phyloP scores from a whole-genome alignment of 2,888 invertebrate species.

The Oasisia sp. region DNA sequence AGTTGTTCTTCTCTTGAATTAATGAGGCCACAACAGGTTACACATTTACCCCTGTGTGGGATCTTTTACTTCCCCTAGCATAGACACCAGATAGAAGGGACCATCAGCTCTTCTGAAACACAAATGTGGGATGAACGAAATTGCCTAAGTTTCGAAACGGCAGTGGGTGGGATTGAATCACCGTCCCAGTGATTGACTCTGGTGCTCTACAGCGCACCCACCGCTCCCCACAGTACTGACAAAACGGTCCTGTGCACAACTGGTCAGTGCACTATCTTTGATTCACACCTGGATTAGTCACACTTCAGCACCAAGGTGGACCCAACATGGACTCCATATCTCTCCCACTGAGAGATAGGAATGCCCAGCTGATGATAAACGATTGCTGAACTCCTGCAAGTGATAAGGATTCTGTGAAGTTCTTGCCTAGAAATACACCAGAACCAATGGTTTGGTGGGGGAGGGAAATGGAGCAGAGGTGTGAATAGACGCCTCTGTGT shows the following conservation, averaged over 20 bases:
- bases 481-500: background rate
- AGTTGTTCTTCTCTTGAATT: too few species aligned
- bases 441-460: background rate
- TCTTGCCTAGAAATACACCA: background rate
- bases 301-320: background rate
- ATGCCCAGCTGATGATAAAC: background rate
- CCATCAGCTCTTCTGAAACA: too few species aligned
- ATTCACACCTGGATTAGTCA: background rate
- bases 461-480: background rate
- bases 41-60: too few species aligned
- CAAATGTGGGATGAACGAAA: too few species aligned
- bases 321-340: background rate
- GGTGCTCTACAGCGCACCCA: too few species aligned
- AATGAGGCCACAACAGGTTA: too few species aligned
- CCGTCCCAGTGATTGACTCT: too few species aligned
- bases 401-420: slow-evolving; percentile 1
- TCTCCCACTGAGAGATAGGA: slow-evolving; percentile 9
- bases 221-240: too few species aligned
- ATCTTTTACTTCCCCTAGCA: too few species aligned
- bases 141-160: too few species aligned
- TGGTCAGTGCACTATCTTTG: background rate
- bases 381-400: background rate
- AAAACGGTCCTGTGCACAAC: background rate
- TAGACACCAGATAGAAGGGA: too few species aligned
- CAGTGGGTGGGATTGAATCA: too few species aligned